Base-by-base conservation (phyloP, 2,888 invertebrate genomes). In the Chesias legatella region DNA sequence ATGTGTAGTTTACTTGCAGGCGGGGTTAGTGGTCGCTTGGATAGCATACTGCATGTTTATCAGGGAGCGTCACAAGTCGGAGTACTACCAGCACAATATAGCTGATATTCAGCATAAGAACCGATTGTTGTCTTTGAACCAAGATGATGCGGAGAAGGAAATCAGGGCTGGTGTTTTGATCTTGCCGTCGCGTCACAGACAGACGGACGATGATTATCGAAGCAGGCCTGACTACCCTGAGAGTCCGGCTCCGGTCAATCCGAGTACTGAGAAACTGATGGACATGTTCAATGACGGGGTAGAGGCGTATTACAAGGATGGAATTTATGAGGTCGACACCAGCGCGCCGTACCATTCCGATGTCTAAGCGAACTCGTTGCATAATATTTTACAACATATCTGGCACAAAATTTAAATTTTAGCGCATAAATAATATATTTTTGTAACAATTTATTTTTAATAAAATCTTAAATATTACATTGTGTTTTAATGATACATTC, bases 11-110 rank as follows among this genome's bases (percentile, higher is more conserved):
- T 25, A 8, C n/a, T 9, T 8, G 25, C 8, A 25, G 86, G 80
- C 84, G 10, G 66, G 62, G 9, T 43, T 84, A 7, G 72, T 84
- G 22, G 39, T 83, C 13, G 58, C 59, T 23, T 86, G 82, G 81
- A 77, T 88, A 60, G 70, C 79, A 3, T 86, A 79, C 60, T 85
- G 83, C 56, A 80, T 88, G 84, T 88, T 88, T 53, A 60, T 75
- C 42, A 73, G 73, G 38, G 86, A 88, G 43, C 66, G 75, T 11
- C 82, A 80, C 51, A 84, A 78, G 44, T 73, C 80, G 0, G 80
- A 82, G 40, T 48, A 34, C 9, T 67, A 68, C 39, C 85, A 84
- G 10, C 75, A 75, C 51, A 67, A 72, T 10, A 79, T 88, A 50
- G 54, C 73, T 0, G 85, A 86, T 49, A 36, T 85, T 9, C 58